These are phyloP conservation scores for Axis porcinus DNA, from an alignment of 2,113 vertebrate species.

Conservation along the genomic window DNA sequence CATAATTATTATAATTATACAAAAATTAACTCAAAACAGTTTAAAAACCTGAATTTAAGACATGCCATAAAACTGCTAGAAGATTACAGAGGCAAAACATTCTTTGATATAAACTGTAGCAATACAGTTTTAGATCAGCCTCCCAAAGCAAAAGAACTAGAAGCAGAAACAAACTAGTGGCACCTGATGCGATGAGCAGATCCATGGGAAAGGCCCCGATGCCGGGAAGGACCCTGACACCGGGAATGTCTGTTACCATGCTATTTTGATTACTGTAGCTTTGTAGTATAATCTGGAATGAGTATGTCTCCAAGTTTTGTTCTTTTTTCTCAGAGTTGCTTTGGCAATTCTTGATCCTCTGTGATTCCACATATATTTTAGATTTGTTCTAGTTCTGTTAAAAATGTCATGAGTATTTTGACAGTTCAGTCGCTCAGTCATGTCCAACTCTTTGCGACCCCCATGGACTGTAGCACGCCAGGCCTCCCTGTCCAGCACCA, in stretches of 20 bases:
- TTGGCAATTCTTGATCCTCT: not conserved
- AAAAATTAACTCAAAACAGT: not conserved
- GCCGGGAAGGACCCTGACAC: not conserved
- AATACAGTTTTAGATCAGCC: not conserved
- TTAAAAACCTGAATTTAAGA: not conserved
- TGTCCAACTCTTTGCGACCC: not conserved
- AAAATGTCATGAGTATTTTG: not conserved
- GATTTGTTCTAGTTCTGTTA: not conserved
- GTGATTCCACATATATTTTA: not conserved
- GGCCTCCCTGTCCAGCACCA: not conserved
- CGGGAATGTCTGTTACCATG: not conserved
- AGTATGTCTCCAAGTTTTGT: not conserved
- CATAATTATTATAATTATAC: not conserved
- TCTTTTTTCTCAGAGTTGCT: not conserved
- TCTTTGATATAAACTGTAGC: not conserved
- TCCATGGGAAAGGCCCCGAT: not conserved
- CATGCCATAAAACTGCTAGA: not conserved
- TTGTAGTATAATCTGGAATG: not conserved
- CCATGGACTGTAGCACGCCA: fast-evolving
- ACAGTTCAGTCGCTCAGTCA: not conserved
- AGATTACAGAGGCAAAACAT: not conserved
- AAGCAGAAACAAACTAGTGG: not conserved
- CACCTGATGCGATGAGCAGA: not conserved
- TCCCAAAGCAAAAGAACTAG: not conserved
- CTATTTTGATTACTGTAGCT: not conserved